phyloP scores from a whole-genome alignment of 2,113 vertebrate genomes.

The Typhlomys cinereus region DNA sequence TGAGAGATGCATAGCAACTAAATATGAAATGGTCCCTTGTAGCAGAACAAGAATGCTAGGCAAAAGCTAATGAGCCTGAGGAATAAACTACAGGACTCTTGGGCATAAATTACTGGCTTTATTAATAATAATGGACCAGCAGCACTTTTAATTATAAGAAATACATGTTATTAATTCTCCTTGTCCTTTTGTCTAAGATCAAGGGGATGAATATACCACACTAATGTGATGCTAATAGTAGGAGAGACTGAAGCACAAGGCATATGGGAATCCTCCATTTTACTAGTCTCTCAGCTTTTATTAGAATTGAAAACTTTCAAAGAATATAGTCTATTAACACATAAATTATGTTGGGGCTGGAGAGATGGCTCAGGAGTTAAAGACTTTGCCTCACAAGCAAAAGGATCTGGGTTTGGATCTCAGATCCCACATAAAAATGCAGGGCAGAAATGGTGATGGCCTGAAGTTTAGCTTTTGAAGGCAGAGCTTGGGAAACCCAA shows the following conservation, averaged over 20 bases:
- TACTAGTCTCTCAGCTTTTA: neutral
- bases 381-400: too few relatives aligned
- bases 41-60: neutral
- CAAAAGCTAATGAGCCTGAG: neutral
- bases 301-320: neutral
- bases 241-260: neutral
- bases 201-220: neutral
- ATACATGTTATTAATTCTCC: neutral
- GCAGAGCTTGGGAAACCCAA: too few relatives aligned
- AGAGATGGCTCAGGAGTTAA: too few relatives aligned
- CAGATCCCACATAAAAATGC: too few relatives aligned
- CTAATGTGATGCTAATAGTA: neutral
- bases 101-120: neutral
- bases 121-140: neutral
- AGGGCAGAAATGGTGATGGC: too few relatives aligned
- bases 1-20: rapidly evolving
- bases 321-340: neutral
- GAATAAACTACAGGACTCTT: neutral
- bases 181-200: neutral
- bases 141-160: neutral
- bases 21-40: neutral
- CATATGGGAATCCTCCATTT: neutral
- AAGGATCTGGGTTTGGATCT: too few relatives aligned
- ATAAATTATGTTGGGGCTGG: neutral
- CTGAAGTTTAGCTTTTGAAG: too few relatives aligned